Evolutionary conservation across 2,888 invertebrate genomes (phyloP), one percentile per base, ranked within the genome.

Genomic region (Gymnoscelis rufifasciata): DNA sequence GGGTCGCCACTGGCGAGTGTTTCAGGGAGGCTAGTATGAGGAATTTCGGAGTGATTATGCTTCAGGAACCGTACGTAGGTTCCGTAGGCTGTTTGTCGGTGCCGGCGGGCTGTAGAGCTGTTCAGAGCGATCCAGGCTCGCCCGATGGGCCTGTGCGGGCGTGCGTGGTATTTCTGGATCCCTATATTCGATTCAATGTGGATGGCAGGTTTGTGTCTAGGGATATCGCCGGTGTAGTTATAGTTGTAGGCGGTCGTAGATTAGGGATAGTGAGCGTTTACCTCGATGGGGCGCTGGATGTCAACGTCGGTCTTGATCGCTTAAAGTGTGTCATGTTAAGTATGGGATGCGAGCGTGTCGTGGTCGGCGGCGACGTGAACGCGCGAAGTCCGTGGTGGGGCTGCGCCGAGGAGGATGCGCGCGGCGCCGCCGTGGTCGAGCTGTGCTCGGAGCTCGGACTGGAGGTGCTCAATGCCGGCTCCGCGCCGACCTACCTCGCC

Each of bases 321-420:
- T 1, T 23, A 1, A 37, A 26, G 8, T 11, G 13, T 1, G 12
- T 24, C 8, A 3, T 26, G 7, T 3, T 2, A 1, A 26, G 7
- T 6, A 26, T 37, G 13, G 2, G 10, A 2, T 7, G 1, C 3
- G 37, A 37, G 2, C 11, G 37, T 8, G 5, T 26, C 4, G 6
- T 38, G 1, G 1, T 33, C 8, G 38, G 7, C 1, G 44, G 44
- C 0, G 44, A 38, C n/a, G 13, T 27, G 7, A 44, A 44, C 11
- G 44, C 44, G 6, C 8, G 10, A 1, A 44, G 38, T 11, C 30
- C 10, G 3, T 43, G 43, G 37, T 43, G 43, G 43, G 43, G 43
- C 0, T 26, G 37, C 12, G 15, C 7, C 14, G 31, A 1, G 6
- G 43, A 44, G 27, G 43, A 44, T 30, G 7, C 8, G 4, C 30